Conservation (phyloP, 2,888 invertebrate species). For the Ferrisia virgata region DNA sequence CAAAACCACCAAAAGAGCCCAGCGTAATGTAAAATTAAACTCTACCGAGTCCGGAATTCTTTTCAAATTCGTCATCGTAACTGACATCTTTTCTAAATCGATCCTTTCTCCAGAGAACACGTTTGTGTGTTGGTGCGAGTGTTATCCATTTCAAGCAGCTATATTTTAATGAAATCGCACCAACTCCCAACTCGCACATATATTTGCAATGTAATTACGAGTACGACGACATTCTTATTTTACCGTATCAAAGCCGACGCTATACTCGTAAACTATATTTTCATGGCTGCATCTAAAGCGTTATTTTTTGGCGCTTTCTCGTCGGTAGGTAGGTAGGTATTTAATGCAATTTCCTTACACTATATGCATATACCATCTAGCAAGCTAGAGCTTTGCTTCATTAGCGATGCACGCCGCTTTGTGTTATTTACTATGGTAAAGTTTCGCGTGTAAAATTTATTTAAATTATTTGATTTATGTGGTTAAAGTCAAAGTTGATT, state of each 20-base stretch:
- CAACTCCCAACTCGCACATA: background rate
- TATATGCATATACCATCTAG: background rate
- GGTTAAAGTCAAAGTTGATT: slow-evolving; percentile 10
- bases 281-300: background rate
- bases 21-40: background rate
- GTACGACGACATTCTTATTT: background rate
- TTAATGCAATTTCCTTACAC: background rate
- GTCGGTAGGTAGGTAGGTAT: background rate
- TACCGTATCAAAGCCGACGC: background rate
- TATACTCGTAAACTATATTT: background rate
- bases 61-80: background rate
- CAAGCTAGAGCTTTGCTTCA: background rate
- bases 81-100: background rate
- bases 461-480: slow-evolving; percentile 8
- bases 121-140: background rate
- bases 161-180: background rate
- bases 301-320: background rate
- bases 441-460: background rate
- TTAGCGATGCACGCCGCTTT: background rate
- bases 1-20: background rate
- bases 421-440: background rate
- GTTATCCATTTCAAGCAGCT: background rate
- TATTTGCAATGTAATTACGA: background rate
- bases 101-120: background rate
- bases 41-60: background rate